Conservation (phyloP, 2,888 invertebrate species). For the Neria commutata region DNA sequence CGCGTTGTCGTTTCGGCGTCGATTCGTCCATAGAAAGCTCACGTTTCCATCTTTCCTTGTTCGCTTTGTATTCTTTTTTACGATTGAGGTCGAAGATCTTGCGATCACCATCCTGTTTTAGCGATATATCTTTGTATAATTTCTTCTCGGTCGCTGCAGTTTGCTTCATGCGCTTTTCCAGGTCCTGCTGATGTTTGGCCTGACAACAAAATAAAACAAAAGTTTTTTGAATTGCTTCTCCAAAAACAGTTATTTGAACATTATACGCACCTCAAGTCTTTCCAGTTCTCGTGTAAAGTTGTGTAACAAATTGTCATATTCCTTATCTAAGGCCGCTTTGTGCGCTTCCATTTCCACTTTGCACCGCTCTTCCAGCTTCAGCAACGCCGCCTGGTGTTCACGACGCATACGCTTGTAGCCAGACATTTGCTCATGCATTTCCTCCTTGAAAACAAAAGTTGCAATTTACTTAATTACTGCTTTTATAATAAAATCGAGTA, state of each 20-base stretch:
- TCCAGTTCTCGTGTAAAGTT: slow-evolving; percentile 92
- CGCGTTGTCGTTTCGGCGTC: slow-evolving; percentile 88
- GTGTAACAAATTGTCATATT: slow-evolving; percentile 91
- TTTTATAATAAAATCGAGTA: no score
- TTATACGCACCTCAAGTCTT: slow-evolving; percentile 71
- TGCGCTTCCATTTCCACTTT: slow-evolving; percentile 97
- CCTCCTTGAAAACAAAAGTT: slow-evolving; percentile 68
- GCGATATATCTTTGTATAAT: slow-evolving; percentile 86
- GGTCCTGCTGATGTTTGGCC: slow-evolving; percentile 78
- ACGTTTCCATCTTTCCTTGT: slow-evolving; percentile 95
- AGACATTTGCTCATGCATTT: slow-evolving; percentile 99
- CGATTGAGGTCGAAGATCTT: slow-evolving; percentile 91
- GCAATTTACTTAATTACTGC: no score
- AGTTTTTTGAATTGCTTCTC: background rate
- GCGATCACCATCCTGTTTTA: slow-evolving; percentile 88
- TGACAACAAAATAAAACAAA: slow-evolving; percentile 44
- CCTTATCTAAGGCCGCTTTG: slow-evolving; percentile 92
- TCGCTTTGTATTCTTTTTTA: slow-evolving; percentile 95
- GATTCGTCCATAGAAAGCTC: slow-evolving; percentile 91
- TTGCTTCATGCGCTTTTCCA: slow-evolving; percentile 82
- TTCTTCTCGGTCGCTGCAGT: slow-evolving; percentile 91
- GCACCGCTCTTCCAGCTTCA: slow-evolving; percentile 93
- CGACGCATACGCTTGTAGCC: slow-evolving; percentile 97
- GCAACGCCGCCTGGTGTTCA: slow-evolving; percentile 94
- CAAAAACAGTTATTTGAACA: background rate